phyloP scores from a whole-genome alignment of 1,140 invertebrate genomes.

The Drosophila lacteicornis region DNA sequence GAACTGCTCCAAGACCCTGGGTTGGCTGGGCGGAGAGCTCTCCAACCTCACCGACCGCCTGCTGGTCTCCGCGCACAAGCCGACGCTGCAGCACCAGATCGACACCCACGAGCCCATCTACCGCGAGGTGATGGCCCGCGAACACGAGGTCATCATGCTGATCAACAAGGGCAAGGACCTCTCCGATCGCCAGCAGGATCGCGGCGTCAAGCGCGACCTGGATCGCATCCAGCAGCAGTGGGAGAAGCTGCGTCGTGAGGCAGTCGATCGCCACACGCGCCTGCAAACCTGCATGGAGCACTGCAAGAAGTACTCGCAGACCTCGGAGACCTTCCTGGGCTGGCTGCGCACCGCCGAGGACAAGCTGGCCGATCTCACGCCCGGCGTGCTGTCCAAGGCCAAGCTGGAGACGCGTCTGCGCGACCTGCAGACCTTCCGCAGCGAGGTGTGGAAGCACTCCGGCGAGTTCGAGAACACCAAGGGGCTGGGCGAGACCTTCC shows the following conservation, averaged over 20 bases:
- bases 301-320: constrained; percentile 94
- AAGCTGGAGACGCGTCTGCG: constrained; percentile 95
- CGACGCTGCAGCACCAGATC: constrained; percentile 93
- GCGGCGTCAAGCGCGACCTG: constrained; percentile 89
- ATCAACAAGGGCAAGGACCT: constrained; percentile 95
- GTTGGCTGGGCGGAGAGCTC: constrained; percentile 94
- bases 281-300: constrained; percentile 96
- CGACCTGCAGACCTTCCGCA: constrained; percentile 95
- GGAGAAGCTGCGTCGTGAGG: constrained; percentile 95
- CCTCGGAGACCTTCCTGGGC: constrained; percentile 93
- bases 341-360: constrained; percentile 96
- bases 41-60: constrained; percentile 90
- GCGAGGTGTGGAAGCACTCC: constrained; percentile 95
- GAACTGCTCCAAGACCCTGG: constrained; percentile 93
- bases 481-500: constrained; percentile 93
- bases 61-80: constrained; percentile 93
- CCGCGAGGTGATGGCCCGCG: constrained; percentile 93
- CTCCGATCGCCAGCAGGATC: constrained; percentile 87
- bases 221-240: constrained; percentile 95
- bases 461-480: constrained; percentile 96
- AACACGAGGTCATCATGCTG: constrained; percentile 97
- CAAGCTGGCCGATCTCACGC: constrained; percentile 91
- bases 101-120: constrained; percentile 95
- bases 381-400: constrained; percentile 92
- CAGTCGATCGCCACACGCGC: constrained; percentile 92